These are phyloP conservation scores for Terebella lapidaria DNA, from an alignment of 2,888 invertebrate species.

Conservation along the genomic window DNA sequence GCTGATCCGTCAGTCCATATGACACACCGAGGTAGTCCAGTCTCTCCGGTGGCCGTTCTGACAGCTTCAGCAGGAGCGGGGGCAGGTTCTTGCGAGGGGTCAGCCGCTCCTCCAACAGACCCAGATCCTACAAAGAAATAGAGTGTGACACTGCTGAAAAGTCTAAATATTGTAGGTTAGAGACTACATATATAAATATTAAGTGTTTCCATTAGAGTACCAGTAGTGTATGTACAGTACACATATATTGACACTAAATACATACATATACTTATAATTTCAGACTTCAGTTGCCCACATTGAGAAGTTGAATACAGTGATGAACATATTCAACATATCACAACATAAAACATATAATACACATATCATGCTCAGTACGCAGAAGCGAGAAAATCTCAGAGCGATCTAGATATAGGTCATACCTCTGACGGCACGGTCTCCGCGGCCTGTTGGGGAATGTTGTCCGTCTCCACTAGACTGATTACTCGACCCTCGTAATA, in stretches of 20 bases:
- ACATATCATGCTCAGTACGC: too few relatives aligned
- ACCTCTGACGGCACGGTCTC: conserved; percentile 11
- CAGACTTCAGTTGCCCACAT: too few relatives aligned
- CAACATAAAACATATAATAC: too few relatives aligned
- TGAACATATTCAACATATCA: too few relatives aligned
- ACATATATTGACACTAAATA: neutral
- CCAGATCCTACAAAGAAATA: conserved; percentile 51
- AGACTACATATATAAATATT: neutral
- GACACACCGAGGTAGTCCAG: conserved; percentile 93
- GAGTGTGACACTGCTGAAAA: too few relatives aligned
- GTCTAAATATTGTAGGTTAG: neutral
- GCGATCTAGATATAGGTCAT: neutral
- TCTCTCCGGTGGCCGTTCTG: conserved; percentile 66
- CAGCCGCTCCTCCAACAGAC: conserved; percentile 68
- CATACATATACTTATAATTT: neutral
- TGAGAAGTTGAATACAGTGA: too few relatives aligned
- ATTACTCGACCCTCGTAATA: conserved; percentile 65
- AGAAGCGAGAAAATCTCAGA: too few relatives aligned
- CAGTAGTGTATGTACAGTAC: neutral
- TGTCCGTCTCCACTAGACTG: conserved; percentile 34
- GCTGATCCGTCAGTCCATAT: conserved; percentile 78
- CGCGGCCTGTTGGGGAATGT: conserved; percentile 13
- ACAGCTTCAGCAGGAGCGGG: conserved; percentile 78
- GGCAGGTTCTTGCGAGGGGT: conserved; percentile 75
- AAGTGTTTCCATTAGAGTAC: neutral